Base-by-base conservation (phyloP, 2,888 invertebrate genomes). In the Scaptomyza polygonia region DNA sequence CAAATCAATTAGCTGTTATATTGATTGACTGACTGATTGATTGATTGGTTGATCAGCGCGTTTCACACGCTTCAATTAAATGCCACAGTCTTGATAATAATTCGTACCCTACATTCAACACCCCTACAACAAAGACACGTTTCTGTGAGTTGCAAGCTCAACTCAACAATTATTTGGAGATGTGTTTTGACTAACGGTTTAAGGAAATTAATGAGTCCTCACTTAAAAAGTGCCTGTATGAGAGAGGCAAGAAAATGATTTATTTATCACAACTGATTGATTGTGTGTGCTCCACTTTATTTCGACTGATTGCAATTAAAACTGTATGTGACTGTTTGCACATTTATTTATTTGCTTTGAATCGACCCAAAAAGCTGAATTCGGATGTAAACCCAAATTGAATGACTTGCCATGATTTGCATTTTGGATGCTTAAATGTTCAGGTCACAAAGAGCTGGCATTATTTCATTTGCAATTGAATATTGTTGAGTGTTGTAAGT, bases 1-100 rank as follows among this genome's bases (percentile, higher is more conserved):
- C 75, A 76, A 80, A 70, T 81, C 73, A 72, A 71, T 67, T 67
- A 64, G 71, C 51, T 45, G 44, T 59, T 61, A 72, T 47, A n/a
- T 30, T 32, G 25, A 25, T 29, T 62, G 32, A 58, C 55, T 34
- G 52, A 55, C 40, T 67, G 49, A 62, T 45, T 68, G 49, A 51
- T 53, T 58, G 59, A 63, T 66, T 64, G 61, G 51, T 57, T 65
- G 47, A 30, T 56, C 53, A 58, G 59, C 16, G 40, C 11, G 44
- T 32, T 47, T n/a, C 55, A 72, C 57, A 65, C 56, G 65, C 57
- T 54, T 44, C 66, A 67, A 77, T 68, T 77, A 73, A 57, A 52
- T 39, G 44, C 53, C 57, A 44, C 53, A 55, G 36, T 61, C 11
- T 36, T 62, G 39, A n/a, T 44, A 52, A 18, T 45, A 4, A 30